These are phyloP conservation scores for Vanessa atalanta DNA, from an alignment of 1,140 invertebrate genomes.

Conservation along the genomic window DNA sequence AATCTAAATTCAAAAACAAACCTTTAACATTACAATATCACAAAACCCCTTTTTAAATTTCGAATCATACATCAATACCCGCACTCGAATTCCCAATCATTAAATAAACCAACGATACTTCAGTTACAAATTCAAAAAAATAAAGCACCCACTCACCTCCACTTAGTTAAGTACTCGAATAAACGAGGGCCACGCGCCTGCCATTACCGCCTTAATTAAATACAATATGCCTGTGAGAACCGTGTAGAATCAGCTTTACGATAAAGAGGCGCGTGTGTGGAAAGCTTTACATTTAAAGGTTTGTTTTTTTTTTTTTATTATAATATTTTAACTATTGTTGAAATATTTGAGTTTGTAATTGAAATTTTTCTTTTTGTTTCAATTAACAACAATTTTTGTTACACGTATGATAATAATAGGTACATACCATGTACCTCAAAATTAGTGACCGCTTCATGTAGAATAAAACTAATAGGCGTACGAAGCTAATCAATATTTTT, in stretches of 20 bases:
- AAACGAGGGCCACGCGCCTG: slow-evolving; percentile 33
- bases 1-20: neutral
- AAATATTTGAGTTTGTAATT: neutral
- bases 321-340: neutral
- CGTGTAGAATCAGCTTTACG: slow-evolving; percentile 17
- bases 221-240: slow-evolving; percentile 31
- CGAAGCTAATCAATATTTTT: too few species aligned
- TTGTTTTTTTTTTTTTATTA: slow-evolving; percentile 5
- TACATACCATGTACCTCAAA: too few species aligned
- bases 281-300: slow-evolving; percentile 11
- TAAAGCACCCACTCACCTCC: slow-evolving; percentile 19
- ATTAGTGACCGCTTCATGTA: too few species aligned
- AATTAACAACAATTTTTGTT: too few species aligned
- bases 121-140: slow-evolving; percentile 15
- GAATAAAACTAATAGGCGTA: too few species aligned
- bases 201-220: slow-evolving; percentile 39
- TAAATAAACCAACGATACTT: slow-evolving; percentile 26
- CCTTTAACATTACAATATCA: neutral
- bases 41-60: slow-evolving; percentile 6
- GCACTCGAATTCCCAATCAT: slow-evolving; percentile 21
- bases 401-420: too few species aligned
- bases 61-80: neutral
- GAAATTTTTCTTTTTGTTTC: too few species aligned
- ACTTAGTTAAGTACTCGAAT: slow-evolving; percentile 31
- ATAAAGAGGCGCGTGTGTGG: slow-evolving; percentile 17